Percentiles rank a stretch among this genome's conserved stretches.
Conservation (phyloP, 1,140 invertebrate species). For the Zaprionus lachaisei region DNA sequence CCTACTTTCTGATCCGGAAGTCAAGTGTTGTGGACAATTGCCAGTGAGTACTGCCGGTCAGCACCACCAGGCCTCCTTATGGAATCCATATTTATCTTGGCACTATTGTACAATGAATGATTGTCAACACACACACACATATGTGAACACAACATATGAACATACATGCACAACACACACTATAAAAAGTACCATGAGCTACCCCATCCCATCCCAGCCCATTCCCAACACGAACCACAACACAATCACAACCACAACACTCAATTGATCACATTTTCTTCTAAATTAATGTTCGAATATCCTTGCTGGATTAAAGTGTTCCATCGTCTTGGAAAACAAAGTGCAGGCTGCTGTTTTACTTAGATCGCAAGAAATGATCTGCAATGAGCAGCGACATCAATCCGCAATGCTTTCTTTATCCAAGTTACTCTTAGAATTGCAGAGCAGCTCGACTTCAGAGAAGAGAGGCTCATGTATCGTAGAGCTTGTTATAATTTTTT, state of each 20-base stretch:
- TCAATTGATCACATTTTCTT: not conserved
- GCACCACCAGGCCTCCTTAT: not conserved
- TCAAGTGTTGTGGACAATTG: constrained; percentile 23
- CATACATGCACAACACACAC: not conserved
- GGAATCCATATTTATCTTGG: not conserved
- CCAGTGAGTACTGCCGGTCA: constrained; percentile 23
- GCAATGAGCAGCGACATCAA: no score
- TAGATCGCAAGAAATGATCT: no score
- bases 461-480: no score
- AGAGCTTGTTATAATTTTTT: no score
- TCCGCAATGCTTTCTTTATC: no score
- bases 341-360: not conserved
- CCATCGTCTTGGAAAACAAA: not conserved
- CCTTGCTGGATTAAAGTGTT: constrained; percentile 1
- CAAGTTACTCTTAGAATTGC: no score
- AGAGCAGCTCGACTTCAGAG: no score
- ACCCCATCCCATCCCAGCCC: not conserved
- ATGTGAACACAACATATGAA: no score
- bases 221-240: not conserved
- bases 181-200: not conserved
- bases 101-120: not conserved
- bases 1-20: constrained; percentile 1
- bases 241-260: not conserved
- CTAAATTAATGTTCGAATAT: not conserved
- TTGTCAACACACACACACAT: not conserved